phyloP scores from a whole-genome alignment of 1,140 invertebrate genomes.

The Drosophila saltans region DNA sequence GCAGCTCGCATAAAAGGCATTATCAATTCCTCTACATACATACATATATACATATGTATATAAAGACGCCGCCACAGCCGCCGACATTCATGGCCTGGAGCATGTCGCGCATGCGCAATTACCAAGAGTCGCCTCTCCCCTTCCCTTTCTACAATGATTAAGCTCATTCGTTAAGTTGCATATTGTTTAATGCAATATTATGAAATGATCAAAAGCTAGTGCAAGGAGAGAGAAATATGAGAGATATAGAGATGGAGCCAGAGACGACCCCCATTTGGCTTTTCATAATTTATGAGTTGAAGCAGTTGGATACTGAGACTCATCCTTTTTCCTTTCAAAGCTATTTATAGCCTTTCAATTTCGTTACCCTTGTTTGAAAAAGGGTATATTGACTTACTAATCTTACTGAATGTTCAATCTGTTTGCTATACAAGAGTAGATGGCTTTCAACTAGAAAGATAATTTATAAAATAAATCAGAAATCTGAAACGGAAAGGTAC shows the following conservation, averaged over 20 bases:
- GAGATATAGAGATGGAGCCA: conserved; percentile 3
- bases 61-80: conserved; percentile 64
- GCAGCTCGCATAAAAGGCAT: conserved; percentile 58
- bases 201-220: conserved; percentile 48
- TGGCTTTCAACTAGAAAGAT: too few relatives aligned
- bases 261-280: conserved; percentile 21
- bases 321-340: conserved; percentile 46
- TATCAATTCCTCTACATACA: conserved; percentile 48
- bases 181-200: conserved; percentile 66
- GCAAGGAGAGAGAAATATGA: background rate
- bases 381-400: background rate
- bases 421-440: too few relatives aligned
- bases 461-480: too few relatives aligned
- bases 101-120: conserved; percentile 79
- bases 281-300: conserved; percentile 50
- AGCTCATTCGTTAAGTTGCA: conserved; percentile 68
- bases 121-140: conserved; percentile 37
- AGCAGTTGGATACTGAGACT: conserved; percentile 35
- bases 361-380: conserved; percentile 16
- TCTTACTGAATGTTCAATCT: too few relatives aligned
- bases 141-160: conserved; percentile 53
- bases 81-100: conserved; percentile 41
- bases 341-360: conserved; percentile 54
- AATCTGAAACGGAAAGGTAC: too few relatives aligned
- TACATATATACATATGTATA: conserved; percentile 35